A percentile compares a stretch with the other conserved stretches of the same genome.
These are phyloP conservation scores for Aphodius granarius DNA, from an alignment of 2,888 invertebrate species.

Conservation along the genomic window DNA sequence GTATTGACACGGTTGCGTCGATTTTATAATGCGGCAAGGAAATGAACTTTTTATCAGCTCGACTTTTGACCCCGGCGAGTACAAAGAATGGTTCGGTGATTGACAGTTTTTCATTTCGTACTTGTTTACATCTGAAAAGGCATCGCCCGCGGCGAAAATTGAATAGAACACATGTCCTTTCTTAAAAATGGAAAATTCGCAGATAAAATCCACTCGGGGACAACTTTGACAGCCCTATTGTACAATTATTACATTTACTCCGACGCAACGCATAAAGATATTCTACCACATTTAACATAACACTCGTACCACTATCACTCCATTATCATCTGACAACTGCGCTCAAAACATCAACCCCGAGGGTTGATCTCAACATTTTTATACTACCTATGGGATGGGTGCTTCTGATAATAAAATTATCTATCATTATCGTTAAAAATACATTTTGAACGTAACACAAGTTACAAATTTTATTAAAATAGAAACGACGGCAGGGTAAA, in stretches of 20 bases:
- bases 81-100: constrained; percentile 36
- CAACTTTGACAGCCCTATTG: neutral
- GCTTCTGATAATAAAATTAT: neutral
- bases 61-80: constrained; percentile 40
- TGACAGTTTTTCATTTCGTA: constrained; percentile 41
- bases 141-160: constrained; percentile 28
- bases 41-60: constrained; percentile 51
- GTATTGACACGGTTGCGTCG: neutral
- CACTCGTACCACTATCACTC: neutral
- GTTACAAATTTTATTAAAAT: too few relatives aligned
- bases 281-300: constrained; percentile 10
- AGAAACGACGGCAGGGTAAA: neutral
- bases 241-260: neutral
- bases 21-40: constrained; percentile 37
- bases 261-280: neutral
- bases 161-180: neutral
- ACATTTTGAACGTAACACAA: neutral
- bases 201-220: neutral
- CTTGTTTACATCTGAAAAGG: constrained; percentile 38
- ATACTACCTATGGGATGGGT: neutral
- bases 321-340: neutral
- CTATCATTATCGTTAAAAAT: neutral
- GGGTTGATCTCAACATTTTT: neutral
- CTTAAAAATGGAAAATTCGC: neutral
- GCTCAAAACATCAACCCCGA: neutral